phyloP scores from a whole-genome alignment of 2,113 vertebrate species.

The Osmerus eperlanus region DNA sequence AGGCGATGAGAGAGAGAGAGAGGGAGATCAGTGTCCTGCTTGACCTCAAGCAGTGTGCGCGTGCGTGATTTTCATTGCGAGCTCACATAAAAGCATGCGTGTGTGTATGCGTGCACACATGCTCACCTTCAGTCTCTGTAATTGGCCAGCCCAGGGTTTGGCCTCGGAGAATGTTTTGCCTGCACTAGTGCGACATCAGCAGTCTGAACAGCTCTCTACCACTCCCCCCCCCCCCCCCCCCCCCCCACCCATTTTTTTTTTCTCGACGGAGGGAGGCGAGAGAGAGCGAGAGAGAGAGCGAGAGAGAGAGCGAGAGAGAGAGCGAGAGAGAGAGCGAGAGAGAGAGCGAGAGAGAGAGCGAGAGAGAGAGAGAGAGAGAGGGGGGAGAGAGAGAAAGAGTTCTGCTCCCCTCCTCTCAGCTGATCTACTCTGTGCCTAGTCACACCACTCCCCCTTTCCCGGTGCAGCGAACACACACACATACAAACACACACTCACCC shows the following conservation, averaged over 20 bases:
- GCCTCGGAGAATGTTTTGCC: slow-evolving; percentile 46
- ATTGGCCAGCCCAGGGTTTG: slow-evolving; percentile 43
- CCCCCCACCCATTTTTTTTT: slow-evolving; percentile 24
- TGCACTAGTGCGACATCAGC: slow-evolving; percentile 56
- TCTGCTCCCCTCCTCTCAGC: slow-evolving; percentile 32
- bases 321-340: too few species aligned
- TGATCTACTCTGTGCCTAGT: slow-evolving; percentile 47
- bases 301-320: too few species aligned
- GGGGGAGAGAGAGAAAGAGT: too few species aligned
- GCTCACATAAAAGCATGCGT: background rate
- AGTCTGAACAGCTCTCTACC: slow-evolving; percentile 36
- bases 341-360: too few species aligned
- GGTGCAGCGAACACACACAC: slow-evolving; percentile 33
- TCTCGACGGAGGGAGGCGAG: slow-evolving; percentile 9
- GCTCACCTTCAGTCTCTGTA: slow-evolving; percentile 13
- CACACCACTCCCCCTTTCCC: slow-evolving; percentile 49
- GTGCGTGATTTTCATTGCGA: background rate
- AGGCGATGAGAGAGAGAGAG: slow-evolving; percentile 10
- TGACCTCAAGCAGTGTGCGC: slow-evolving; percentile 35
- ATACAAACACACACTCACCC: slow-evolving; percentile 24
- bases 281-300: too few species aligned
- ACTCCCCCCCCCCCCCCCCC: slow-evolving; percentile 12
- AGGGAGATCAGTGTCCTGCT: slow-evolving; percentile 14
- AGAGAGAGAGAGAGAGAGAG: too few species aligned
- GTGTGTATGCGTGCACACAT: slow-evolving; percentile 14